Evolutionary conservation across 92 coral and sea anemone genomes (phyloP).

Genomic region (Phenganax marumi): DNA sequence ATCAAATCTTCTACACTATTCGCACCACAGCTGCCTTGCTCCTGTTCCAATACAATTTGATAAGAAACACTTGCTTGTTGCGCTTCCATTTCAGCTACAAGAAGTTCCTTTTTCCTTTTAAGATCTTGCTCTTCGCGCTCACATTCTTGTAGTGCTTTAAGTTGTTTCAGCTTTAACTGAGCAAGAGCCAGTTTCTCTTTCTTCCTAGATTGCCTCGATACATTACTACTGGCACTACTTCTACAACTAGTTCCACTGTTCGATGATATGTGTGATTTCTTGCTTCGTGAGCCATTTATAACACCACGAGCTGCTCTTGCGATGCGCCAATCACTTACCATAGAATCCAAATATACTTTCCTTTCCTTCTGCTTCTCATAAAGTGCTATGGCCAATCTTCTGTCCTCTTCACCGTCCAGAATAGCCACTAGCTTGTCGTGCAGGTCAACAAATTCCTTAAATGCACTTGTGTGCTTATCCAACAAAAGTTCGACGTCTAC

Average conservation of each 20-base stretch:
- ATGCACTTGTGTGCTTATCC: background rate
- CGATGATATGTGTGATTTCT: slow-evolving; percentile 6
- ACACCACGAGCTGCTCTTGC: too few relatives aligned
- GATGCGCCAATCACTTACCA: background rate
- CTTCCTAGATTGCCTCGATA: slow-evolving; percentile 3
- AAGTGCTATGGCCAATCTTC: background rate
- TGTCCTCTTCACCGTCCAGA: background rate
- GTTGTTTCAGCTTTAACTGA: slow-evolving; percentile 5
- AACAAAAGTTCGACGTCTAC: background rate
- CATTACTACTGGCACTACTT: slow-evolving; percentile 1
- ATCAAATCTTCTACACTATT: background rate
- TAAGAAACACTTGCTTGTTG: background rate
- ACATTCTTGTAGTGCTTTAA: background rate
- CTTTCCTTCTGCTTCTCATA: background rate
- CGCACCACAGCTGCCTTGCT: background rate
- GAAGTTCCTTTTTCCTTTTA: background rate
- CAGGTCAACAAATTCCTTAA: slow-evolving; percentile 4
- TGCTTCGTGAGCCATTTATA: background rate
- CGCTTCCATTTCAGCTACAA: slow-evolving; percentile 8
- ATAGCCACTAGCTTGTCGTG: background rate
- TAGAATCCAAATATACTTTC: slow-evolving; percentile 5
- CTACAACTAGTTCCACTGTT: slow-evolving; percentile 1
- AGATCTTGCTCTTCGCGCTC: slow-evolving; percentile 5
- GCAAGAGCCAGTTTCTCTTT: slow-evolving; percentile 21
- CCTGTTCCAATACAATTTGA: background rate